Percentiles rank a stretch among this genome's conserved stretches.
phyloP scores from a whole-genome alignment of 2,113 vertebrate species.

The Pachycephala philippinensis region DNA sequence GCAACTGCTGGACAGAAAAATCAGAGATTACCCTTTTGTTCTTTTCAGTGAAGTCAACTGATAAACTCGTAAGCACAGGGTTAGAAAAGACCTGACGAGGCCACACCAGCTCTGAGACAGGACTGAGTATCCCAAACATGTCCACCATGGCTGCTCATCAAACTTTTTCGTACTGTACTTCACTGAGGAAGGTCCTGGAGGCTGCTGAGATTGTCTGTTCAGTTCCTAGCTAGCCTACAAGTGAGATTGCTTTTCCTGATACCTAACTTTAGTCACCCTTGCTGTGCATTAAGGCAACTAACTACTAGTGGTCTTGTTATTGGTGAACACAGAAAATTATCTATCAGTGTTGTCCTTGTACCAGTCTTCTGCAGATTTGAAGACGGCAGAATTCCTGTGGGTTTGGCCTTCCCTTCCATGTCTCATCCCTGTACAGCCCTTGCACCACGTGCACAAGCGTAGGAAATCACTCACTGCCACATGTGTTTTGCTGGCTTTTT shows the following conservation, averaged over 20 bases:
- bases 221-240: conserved; percentile 2
- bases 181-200: background rate
- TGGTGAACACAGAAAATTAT: background rate
- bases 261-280: background rate
- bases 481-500: background rate
- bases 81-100: background rate
- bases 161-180: background rate
- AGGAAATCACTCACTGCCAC: background rate
- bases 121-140: background rate
- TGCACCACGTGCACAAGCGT: background rate
- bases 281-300: conserved; percentile 6
- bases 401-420: background rate
- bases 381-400: background rate
- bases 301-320: background rate
- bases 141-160: background rate
- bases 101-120: background rate
- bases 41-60: background rate
- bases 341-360: background rate
- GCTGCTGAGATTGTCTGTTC: background rate
- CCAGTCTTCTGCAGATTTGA: background rate
- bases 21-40: background rate
- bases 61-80: background rate
- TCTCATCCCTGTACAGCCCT: background rate
- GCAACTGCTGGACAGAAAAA: background rate
- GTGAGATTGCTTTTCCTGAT: background rate